Base-by-base conservation (phyloP, 23 tunicate genomes). In the Trididemnum clinides region DNA sequence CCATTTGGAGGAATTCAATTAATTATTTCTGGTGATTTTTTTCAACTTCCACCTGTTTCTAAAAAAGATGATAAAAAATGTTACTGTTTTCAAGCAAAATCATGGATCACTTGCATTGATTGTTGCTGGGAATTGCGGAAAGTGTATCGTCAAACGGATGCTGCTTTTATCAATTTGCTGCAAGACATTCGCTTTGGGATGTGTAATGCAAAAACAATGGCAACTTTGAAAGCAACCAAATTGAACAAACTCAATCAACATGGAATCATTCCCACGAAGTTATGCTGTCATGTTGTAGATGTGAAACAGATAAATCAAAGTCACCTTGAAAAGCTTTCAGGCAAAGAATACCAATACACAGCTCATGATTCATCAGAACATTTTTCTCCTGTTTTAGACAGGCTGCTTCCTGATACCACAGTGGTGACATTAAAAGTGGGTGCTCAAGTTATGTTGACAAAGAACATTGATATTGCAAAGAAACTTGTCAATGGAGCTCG, bases 1-100 rank as follows among this genome's bases (percentile, higher is more conserved):
- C 99, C 96, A 36, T 96, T 96, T 84, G 99, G 99, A 64, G 99
- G 99, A 50, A 96, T 96, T 63, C 99, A 91, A 32, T 81, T 96
- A 3, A 96, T 96, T 23, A 22, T 96, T 6, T 83, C 90, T 81
- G 99, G 99, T n/a, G 99, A 96, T 85, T 96, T 96, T 72, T 91
- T 96, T 44, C 99, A 96, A 64, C 90, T 96, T 39, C 99, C 99
- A 6, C 99, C 99, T 25, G 99, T 96, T 10, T 84, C 93, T 31
- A 89, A 95, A 80, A 82, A 87, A n/a, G 33, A 63, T 29, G 90
- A 84, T 2, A 93, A 83, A 35, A 84, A 86, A 33, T 84, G 90
- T 27, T 64, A 91, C 57, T 95, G 98, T 77, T 95, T 89, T 72
- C 88, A 85, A 81, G 84, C 85, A 51, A 71, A 83, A 27, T 79